Evolutionary conservation across 2,888 invertebrate genomes (phyloP), one percentile per base, ranked within the genome.

Genomic region (Habroteleia sp.): DNA sequence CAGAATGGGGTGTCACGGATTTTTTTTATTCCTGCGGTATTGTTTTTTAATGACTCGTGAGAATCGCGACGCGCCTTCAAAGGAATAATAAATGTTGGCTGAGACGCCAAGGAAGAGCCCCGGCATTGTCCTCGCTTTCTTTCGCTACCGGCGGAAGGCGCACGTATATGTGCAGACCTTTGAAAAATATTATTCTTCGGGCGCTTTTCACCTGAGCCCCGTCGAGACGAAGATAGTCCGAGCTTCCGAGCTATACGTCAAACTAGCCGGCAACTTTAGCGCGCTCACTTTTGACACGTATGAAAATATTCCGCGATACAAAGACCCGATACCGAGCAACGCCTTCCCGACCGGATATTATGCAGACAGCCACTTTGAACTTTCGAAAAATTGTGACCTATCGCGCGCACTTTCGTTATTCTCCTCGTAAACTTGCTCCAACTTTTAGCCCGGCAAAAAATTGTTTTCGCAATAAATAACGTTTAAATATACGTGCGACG

Each of bases 51-150:
- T 79, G 82, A 83, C 79, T 81, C 77, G 80, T 76, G 78, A 82
- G 79, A 80, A 78, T 80, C 78, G 77, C 79, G 79, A 79, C 78
- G 75, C 74, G 46, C 69, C 48, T 68, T 65, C 54, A 46, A 31
- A 48, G 41, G 80, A 81, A 83, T 84, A 82, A 85, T 82, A 84
- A 85, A 83, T 82, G 80, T 78, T 74, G 79, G 63, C 31, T 39
- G 66, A 54, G 44, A 54, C 37, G 60, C 62, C 27, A 58, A 35
- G 52, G 23, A 48, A 33, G 14, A 54, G 52, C 35, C 29, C n/a
- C 29, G 56, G 56, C 50, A 65, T 65, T 65, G 56, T 63, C 71
- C 56, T 54, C 63, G 31, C 77, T 69, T 71, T 52, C 58, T 62
- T 42, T 17, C 29, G 41, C 62, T 6, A 13, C 42, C 39, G 31